phyloP scores from a whole-genome alignment of 2,113 vertebrate genomes.

The Zapornia atra region DNA sequence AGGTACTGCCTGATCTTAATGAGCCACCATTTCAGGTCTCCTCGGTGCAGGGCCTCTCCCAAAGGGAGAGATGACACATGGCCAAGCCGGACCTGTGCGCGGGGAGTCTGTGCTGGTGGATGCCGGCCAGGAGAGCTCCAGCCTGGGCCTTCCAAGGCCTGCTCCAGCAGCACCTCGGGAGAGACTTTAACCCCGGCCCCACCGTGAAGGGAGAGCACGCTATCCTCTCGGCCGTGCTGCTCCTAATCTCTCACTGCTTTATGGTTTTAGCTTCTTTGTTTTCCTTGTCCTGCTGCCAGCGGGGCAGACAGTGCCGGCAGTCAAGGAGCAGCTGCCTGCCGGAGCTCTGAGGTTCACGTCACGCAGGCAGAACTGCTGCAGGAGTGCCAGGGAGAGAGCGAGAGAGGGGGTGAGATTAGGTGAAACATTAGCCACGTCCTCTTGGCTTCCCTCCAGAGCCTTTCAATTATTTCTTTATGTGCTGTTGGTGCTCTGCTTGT shows the following conservation, averaged over 20 bases:
- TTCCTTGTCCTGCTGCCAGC: conserved; percentile 27
- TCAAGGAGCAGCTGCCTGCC: conserved; percentile 43
- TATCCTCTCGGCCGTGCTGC: fast-evolving
- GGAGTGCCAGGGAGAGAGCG: not conserved
- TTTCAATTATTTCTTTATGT: conserved; percentile 81
- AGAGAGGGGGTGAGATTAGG: conserved; percentile 68
- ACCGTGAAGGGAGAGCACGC: fast-evolving
- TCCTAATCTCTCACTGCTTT: not conserved
- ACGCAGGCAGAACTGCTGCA: not conserved
- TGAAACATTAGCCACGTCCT: conserved; percentile 76
- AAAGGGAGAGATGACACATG: not conserved
- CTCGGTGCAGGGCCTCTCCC: not conserved
- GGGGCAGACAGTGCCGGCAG: conserved; percentile 50
- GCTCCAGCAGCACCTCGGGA: not conserved
- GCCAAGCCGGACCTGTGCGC: fast-evolving
- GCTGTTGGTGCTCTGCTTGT: conserved; percentile 60
- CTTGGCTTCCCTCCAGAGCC: conserved; percentile 70
- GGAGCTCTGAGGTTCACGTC: not conserved
- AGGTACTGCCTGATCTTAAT: not conserved
- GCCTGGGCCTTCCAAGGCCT: not conserved
- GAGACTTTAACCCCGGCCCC: not conserved
- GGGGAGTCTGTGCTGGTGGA: not conserved
- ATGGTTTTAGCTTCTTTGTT: not conserved
- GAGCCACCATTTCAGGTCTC: not conserved
- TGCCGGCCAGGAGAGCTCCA: not conserved